These are phyloP conservation scores for Dioctria rufipes DNA, from an alignment of 2,888 invertebrate species.

Conservation along the genomic window DNA sequence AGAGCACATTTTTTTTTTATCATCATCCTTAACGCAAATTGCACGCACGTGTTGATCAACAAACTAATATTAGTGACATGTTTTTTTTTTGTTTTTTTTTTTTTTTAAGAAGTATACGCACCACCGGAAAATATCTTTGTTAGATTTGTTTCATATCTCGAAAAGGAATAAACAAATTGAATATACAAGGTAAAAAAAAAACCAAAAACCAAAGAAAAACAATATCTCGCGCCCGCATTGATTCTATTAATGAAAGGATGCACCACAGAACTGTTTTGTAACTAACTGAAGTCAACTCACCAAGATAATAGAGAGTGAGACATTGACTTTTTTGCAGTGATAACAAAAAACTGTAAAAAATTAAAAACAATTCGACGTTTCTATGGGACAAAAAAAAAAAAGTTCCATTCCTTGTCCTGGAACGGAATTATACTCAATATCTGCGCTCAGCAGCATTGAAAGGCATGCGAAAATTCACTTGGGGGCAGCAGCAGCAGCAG, in stretches of 20 bases:
- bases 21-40: too few species aligned
- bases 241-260: background rate
- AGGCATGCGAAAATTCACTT: constrained; percentile 52
- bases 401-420: constrained; percentile 53
- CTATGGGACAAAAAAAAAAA: constrained; percentile 48
- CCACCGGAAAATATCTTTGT: too few species aligned
- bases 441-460: constrained; percentile 10
- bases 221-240: constrained; percentile 21
- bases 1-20: too few species aligned
- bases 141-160: too few species aligned
- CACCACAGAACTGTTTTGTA: constrained; percentile 10
- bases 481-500: constrained; percentile 20
- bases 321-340: constrained; percentile 8
- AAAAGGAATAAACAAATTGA: too few species aligned
- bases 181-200: too few species aligned
- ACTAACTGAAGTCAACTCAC: constrained; percentile 5
- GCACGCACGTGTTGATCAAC: too few species aligned
- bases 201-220: too few species aligned
- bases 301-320: constrained; percentile 16
- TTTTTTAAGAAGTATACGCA: too few species aligned
- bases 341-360: constrained; percentile 38
- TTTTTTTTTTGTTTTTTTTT: too few species aligned
- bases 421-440: constrained; percentile 54
- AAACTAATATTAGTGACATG: too few species aligned
- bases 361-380: constrained; percentile 41